These are phyloP conservation scores for Alauda arvensis DNA, from an alignment of 2,797 vertebrate species.

Conservation along the genomic window DNA sequence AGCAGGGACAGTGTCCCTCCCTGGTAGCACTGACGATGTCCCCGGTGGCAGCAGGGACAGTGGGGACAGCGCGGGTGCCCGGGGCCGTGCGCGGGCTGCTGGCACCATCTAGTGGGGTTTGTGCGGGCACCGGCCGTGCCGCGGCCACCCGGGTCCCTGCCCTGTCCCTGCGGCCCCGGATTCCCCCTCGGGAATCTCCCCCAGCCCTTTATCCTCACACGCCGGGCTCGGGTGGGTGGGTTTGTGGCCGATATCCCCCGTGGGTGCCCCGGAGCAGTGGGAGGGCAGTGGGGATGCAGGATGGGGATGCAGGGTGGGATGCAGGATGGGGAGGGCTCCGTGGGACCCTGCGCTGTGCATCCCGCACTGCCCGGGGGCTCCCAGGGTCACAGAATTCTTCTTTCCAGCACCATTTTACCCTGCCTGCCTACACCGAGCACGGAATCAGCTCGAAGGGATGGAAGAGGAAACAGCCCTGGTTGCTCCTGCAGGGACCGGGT, in stretches of 20 bases:
- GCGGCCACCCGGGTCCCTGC: background rate
- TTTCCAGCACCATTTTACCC: background rate
- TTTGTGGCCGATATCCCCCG: background rate
- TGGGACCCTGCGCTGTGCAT: fast-evolving
- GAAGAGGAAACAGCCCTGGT: fast-evolving
- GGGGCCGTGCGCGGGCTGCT: background rate
- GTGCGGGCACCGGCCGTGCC: background rate
- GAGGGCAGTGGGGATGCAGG: background rate
- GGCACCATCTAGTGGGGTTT: conserved; percentile 37
- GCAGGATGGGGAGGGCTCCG: background rate
- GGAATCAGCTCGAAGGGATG: fast-evolving
- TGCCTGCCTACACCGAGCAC: background rate
- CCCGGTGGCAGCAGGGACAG: background rate
- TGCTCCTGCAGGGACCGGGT: fast-evolving
- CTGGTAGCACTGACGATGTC: background rate
- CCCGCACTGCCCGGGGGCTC: fast-evolving
- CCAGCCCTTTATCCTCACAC: background rate
- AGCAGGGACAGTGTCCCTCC: background rate
- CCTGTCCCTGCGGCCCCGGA: background rate
- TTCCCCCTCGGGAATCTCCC: fast-evolving
- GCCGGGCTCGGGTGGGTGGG: background rate
- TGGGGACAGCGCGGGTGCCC: background rate
- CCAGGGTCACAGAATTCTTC: background rate
- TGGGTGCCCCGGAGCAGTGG: background rate
- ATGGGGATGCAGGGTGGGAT: background rate